Evolutionary conservation across 2,888 invertebrate species (phyloP).

Genomic region (Nomada fucata): DNA sequence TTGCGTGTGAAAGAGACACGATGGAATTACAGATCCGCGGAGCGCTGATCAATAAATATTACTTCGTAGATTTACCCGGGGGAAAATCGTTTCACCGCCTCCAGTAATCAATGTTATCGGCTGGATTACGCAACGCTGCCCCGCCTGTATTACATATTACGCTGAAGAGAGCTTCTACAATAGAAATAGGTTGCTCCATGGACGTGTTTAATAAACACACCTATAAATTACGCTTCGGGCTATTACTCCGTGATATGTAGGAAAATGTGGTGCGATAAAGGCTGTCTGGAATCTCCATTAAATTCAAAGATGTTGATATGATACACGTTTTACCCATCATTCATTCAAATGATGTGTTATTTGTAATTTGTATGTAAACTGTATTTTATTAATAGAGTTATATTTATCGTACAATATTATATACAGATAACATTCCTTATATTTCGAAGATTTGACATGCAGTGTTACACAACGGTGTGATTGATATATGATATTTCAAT

Average conservation of each 20-base stretch:
- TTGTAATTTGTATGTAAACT: too few relatives aligned
- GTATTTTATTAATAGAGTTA: neutral
- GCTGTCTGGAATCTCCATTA: neutral
- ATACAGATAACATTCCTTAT: too few relatives aligned
- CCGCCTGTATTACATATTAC: conserved; percentile 7
- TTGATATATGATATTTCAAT: too few relatives aligned
- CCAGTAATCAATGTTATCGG: conserved; percentile 41
- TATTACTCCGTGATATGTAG: conserved; percentile 10
- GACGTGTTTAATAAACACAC: conserved; percentile 27
- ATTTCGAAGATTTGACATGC: too few relatives aligned
- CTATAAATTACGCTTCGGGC: conserved; percentile 28
- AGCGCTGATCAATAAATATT: conserved; percentile 4
- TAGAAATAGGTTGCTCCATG: conserved; percentile 34
- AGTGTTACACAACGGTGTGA: too few relatives aligned
- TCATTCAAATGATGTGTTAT: too few relatives aligned
- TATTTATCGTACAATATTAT: too few relatives aligned
- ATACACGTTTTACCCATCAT: neutral
- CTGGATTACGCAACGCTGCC: conserved; percentile 29
- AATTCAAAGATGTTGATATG: neutral
- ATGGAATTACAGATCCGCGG: conserved; percentile 1
- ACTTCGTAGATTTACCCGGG: conserved; percentile 18
- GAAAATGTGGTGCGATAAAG: neutral
- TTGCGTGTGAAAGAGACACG: neutral
- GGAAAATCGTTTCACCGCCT: conserved; percentile 40
- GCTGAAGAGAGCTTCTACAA: conserved; percentile 37